Evolutionary conservation across 92 coral and sea anemone genomes (phyloP).

Genomic region (Montipora capitata): DNA sequence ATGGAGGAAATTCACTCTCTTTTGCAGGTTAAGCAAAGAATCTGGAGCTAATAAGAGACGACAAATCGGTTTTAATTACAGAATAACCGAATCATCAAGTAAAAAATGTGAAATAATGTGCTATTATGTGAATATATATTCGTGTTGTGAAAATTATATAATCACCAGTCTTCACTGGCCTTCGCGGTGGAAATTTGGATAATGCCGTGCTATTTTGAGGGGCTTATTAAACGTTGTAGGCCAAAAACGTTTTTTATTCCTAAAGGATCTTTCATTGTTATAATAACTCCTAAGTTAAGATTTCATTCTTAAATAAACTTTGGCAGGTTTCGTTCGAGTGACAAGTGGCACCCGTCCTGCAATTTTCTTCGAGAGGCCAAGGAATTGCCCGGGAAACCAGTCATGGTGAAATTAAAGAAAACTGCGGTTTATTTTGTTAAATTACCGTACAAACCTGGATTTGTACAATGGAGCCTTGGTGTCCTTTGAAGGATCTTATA

Average conservation of each 20-base stretch:
- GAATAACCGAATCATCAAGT: too few relatives aligned
- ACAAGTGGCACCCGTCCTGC: constrained; percentile 24
- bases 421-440: neutral
- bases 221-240: constrained; percentile 12
- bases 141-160: neutral
- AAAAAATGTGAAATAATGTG: neutral
- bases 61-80: too few relatives aligned
- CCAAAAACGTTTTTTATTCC: constrained; percentile 34
- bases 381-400: constrained; percentile 19
- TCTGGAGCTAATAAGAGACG: neutral
- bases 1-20: constrained; percentile 3
- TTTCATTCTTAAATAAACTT: constrained; percentile 6
- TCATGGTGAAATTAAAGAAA: neutral
- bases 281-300: constrained; percentile 13
- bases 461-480: constrained; percentile 82
- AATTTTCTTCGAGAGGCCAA: neutral
- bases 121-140: neutral
- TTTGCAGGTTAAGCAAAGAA: neutral
- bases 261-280: constrained; percentile 17
- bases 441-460: constrained; percentile 80
- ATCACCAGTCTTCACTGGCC: neutral
- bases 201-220: constrained; percentile 19
- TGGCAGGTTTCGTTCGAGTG: constrained; percentile 31
- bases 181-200: neutral
- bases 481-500: constrained; percentile 84